Conservation (phyloP, 2,113 vertebrate species). For the Thinocorus orbignyianus region DNA sequence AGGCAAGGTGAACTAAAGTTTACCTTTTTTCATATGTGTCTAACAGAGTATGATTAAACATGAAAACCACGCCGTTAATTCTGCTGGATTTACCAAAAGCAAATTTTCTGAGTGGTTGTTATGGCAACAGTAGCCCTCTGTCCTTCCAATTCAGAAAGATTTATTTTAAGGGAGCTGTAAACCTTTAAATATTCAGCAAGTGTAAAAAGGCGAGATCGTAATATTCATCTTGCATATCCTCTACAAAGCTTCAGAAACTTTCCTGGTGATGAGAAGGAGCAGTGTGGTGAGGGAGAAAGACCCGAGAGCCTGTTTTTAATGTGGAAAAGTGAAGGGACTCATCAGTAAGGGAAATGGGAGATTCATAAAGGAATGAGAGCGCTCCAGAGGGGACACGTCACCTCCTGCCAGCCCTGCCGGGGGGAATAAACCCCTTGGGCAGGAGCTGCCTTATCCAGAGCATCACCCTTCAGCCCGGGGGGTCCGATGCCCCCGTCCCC, state of each 20-base stretch:
- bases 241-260: neutral
- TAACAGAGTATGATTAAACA: slow-evolving; percentile 48
- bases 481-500: neutral
- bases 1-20: slow-evolving; percentile 53
- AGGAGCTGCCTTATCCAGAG: neutral
- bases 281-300: neutral
- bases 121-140: slow-evolving; percentile 73
- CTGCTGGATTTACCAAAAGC: slow-evolving; percentile 61
- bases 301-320: neutral
- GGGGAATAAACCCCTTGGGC: too few relatives aligned
- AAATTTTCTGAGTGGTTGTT: slow-evolving; percentile 65
- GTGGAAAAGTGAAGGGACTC: neutral
- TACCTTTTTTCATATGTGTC: neutral
- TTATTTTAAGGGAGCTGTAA: slow-evolving; percentile 65
- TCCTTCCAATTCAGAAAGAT: slow-evolving; percentile 49
- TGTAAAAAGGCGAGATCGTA: slow-evolving; percentile 53
- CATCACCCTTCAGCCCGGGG: fast-evolving
- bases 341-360: fast-evolving
- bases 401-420: fast-evolving
- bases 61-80: slow-evolving; percentile 34
- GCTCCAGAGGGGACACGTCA: fast-evolving
- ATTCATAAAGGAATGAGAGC: fast-evolving
- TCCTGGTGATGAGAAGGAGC: neutral
- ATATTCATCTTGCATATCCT: neutral
- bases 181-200: slow-evolving; percentile 65